A percentile compares a stretch with the other conserved stretches of the same genome.
These are phyloP conservation scores for Myioborus miniatus DNA, from an alignment of 2,797 vertebrate genomes.

Conservation along the genomic window DNA sequence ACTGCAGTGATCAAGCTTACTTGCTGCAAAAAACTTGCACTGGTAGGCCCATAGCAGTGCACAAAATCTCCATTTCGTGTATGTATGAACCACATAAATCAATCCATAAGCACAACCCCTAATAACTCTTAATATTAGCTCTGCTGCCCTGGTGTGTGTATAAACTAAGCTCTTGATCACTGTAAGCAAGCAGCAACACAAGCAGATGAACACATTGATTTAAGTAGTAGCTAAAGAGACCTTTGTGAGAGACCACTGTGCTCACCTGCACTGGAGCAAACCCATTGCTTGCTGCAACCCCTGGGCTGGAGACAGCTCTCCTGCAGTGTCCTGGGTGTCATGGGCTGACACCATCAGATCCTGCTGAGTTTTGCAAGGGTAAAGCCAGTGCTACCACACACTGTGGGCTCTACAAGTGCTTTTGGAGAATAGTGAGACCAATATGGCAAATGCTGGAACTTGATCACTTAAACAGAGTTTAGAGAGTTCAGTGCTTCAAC, in stretches of 20 bases:
- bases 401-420: background rate
- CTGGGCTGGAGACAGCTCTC: fast-evolving
- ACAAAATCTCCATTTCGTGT: background rate
- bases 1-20: background rate
- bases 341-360: background rate
- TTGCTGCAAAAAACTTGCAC: background rate
- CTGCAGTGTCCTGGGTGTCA: background rate
- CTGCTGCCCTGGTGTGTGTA: background rate
- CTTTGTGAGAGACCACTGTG: background rate
- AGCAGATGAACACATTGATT: background rate
- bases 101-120: background rate
- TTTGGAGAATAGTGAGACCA: background rate
- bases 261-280: background rate
- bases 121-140: background rate
- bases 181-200: background rate
- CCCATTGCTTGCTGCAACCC: background rate
- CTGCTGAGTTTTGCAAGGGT: background rate
- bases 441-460: background rate
- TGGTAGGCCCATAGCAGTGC: background rate
- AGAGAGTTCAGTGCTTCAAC: background rate
- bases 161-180: background rate
- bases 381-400: background rate
- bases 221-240: background rate
- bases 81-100: background rate
- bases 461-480: background rate